Evolutionary conservation across 2,113 vertebrate species (phyloP), one percentile per base, ranked within the genome.

Genomic region (Tychaedon coryphoeus): DNA sequence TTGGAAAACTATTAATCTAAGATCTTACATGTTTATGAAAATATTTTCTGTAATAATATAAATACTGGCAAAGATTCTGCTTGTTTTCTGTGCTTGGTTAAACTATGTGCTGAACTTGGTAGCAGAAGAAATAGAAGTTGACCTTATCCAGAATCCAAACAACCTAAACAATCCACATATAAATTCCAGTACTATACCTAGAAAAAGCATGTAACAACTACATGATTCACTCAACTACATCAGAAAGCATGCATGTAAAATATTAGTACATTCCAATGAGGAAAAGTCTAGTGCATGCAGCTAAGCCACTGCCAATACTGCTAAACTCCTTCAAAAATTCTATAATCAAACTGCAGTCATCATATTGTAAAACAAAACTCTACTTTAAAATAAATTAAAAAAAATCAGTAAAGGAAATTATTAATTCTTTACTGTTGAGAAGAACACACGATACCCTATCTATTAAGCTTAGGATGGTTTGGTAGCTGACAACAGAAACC

Each of bases 381-480:
- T 1, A 28, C 12, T 29, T 64, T 18, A 38, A 73, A 69, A 47
- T 9, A 25, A 48, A 48, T 43, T 56, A 53, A 26, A 43, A 34
- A 64, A 45, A 31, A 65, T 15, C 12, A 82, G 10, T 47, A 22
- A 73, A 76, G n/a, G 5, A 36, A 90, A 42, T 31, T 23, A 76
- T 25, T 66, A 47, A 19, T 51, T 84, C 22, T 51, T 25, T 22
- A 24, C 15, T 67, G 17, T 12, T 74, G 13, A 5, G 43, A 83
- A 84, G 28, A 88, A 50, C 7, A 42, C 1, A 26, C 6, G 7
- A 36, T 19, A 43, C 2, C 2, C 0, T 19, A 48, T 11, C 47
- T 38, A 36, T 40, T 26, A 69, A 36, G 14, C 36, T 53, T 70
- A 71, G 45, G 34, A 20, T 45, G 31, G 66, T 23, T 58, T 1